Base-by-base conservation (phyloP, 35 echinoderm and acorn worm genomes). In the Ptychodera flava region DNA sequence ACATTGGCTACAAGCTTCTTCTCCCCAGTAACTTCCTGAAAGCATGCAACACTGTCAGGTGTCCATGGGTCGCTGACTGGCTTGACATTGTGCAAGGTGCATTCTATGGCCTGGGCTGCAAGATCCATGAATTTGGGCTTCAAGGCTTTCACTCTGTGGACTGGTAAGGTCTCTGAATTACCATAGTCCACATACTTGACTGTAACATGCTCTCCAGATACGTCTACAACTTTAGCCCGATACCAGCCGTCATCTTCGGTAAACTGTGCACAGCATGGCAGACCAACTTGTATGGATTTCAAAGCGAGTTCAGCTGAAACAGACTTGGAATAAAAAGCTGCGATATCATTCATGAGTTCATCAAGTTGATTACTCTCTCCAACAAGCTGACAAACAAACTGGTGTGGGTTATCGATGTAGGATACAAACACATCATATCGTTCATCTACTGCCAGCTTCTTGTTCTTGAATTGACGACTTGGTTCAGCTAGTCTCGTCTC, bases 131-230 rank as follows among this genome's bases (percentile, higher is more conserved):
- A 81, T 0, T 85, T 80, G 16, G 80, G 34, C 28, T 85, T 34
- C 12, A 93, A 81, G 16, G 30, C 76, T 22, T 85, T 76, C 28
- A 97, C 16, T 2, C 82, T 84, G 29, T 78, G 79, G 28, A 36
- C 27, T 15, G 79, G 28, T 1, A 97, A 35, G 28, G 75, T 76
- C 81, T 93, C 92, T 16, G 28, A 38, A 78, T 97, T 93, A 34
- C 94, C 94, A 87, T 93, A 97, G 38, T 97, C 94, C 28, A 97
- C 79, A 85, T 93, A 97, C 31, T 84, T 36, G 2, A 93, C 87
- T 35, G 91, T 83, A 1, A 90, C 35, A 45, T 88, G 37, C 16
- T 89, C 83, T 2, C 88, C 77, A 34, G 83, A 89, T 33, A 89
- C 82, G 29, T 84, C 85, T 16, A 85, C 83, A 28, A 97, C 79